phyloP scores from a whole-genome alignment of 2,113 vertebrate species.

The Neodon shergylaensis region DNA sequence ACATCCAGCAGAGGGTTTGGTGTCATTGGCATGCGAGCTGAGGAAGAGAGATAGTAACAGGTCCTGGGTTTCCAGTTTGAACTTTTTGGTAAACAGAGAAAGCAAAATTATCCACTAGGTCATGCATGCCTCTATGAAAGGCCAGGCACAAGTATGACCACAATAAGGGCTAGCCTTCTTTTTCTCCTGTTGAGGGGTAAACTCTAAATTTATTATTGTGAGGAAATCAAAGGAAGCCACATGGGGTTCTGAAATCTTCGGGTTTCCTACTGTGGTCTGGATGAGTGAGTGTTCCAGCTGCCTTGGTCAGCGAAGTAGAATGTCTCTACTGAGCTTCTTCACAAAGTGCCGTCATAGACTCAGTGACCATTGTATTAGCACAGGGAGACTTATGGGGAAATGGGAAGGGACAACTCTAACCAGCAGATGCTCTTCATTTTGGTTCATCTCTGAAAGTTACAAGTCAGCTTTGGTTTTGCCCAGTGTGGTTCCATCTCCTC shows the following conservation, averaged over 20 bases:
- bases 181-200: background rate
- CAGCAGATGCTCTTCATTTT: background rate
- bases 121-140: fast-evolving
- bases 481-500: background rate
- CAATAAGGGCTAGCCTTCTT: too few relatives aligned
- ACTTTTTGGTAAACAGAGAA: background rate
- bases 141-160: background rate
- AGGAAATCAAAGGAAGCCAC: background rate
- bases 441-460: background rate
- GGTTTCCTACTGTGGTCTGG: background rate
- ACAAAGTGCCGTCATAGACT: background rate
- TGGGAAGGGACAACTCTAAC: too few relatives aligned
- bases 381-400: background rate
- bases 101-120: fast-evolving
- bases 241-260: background rate
- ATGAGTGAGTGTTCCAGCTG: too few relatives aligned
- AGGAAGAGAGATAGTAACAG: background rate
- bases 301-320: background rate
- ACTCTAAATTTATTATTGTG: background rate
- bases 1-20: background rate
- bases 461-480: background rate
- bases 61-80: background rate
- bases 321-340: background rate
- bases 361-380: background rate
- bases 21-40: background rate